A percentile compares a stretch with the other conserved stretches of the same genome.
Conservation (phyloP, 2,797 vertebrate species). For the Anguilla marmorata region DNA sequence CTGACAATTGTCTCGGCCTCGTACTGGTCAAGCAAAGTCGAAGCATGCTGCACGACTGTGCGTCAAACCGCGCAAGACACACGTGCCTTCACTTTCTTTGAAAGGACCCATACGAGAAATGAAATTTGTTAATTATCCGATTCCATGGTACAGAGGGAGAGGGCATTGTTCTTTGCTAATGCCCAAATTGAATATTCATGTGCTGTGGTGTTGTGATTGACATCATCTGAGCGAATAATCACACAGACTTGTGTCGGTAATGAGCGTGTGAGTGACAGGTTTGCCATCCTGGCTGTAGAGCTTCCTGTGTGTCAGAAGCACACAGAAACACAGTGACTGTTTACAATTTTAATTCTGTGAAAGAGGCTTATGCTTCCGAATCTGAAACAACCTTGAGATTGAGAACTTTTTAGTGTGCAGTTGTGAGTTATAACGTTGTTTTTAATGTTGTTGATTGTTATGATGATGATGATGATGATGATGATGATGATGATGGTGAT, state of each 20-base stretch:
- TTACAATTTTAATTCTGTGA: background rate
- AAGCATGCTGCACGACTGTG: background rate
- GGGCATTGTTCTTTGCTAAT: background rate
- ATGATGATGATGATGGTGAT: background rate
- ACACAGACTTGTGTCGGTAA: background rate
- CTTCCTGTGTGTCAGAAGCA: background rate
- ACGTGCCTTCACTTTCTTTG: background rate
- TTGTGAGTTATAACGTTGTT: background rate
- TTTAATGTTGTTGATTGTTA: background rate
- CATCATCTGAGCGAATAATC: background rate
- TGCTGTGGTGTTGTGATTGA: background rate
- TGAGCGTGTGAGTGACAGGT: background rate
- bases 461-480: background rate
- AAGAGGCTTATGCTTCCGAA: background rate
- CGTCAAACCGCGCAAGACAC: no score
- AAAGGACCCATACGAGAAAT: background rate
- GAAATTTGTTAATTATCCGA: background rate
- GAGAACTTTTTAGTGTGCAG: background rate
- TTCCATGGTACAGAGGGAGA: background rate
- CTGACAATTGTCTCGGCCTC: background rate
- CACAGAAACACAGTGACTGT: background rate
- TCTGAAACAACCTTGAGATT: background rate
- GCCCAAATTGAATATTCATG: background rate
- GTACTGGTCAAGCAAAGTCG: background rate
- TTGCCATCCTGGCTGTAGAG: background rate